Evolutionary conservation across 2,113 vertebrate species (phyloP).

Genomic region (Calidris pugnax): DNA sequence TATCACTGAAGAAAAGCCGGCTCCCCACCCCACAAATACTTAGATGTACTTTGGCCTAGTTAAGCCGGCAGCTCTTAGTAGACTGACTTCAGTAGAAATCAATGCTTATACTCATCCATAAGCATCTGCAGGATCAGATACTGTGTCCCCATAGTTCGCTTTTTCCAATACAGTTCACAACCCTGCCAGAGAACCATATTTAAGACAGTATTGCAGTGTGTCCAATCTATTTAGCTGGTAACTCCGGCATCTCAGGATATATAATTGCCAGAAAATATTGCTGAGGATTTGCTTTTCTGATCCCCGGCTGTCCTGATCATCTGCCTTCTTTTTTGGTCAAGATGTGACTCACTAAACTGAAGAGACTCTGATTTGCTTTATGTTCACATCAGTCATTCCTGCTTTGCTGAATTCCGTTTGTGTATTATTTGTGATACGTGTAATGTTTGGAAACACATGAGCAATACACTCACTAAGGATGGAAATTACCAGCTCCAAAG

Average conservation of each 20-base stretch:
- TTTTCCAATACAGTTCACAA: not conserved
- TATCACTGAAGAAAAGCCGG: not conserved
- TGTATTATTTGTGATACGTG: not conserved
- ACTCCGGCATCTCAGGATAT: not conserved
- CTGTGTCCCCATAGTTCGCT: not conserved
- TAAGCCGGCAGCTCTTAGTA: not conserved
- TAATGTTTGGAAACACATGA: not conserved
- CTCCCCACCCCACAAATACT: not conserved
- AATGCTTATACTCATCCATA: not conserved
- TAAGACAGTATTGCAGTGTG: not conserved
- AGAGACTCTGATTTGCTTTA: not conserved
- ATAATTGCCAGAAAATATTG: not conserved
- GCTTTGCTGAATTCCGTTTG: not conserved
- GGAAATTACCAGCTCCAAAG: conserved; percentile 1
- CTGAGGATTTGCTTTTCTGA: not conserved
- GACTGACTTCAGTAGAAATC: not conserved
- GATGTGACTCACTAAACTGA: not conserved
- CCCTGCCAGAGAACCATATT: not conserved
- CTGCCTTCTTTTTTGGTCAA: not conserved
- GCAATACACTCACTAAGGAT: not conserved
- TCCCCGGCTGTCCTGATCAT: not conserved
- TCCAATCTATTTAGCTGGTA: not conserved
- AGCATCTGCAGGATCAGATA: not conserved
- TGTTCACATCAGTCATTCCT: not conserved
- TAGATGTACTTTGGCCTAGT: not conserved